A percentile compares a stretch with the other conserved stretches of the same genome.
phyloP scores from a whole-genome alignment of 2,113 vertebrate genomes.

The Phaethornis superciliosus region DNA sequence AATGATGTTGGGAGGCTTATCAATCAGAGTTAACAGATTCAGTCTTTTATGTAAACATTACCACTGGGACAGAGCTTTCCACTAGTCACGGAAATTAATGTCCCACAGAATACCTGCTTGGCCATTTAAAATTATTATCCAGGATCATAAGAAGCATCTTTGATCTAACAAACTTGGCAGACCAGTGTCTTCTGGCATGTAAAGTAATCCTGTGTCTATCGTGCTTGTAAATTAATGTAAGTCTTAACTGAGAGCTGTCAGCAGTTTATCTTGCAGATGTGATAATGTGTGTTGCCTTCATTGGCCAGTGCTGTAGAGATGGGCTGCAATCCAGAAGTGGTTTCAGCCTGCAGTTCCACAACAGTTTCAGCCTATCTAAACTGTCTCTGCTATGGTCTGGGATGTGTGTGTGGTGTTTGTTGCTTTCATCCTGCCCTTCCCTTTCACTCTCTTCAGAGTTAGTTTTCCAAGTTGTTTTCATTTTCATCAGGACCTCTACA shows the following conservation, averaged over 20 bases:
- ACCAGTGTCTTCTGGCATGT: neutral
- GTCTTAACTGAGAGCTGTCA: conserved; percentile 19
- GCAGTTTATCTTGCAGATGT: neutral
- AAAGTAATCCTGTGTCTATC: neutral
- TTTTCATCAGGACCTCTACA: neutral
- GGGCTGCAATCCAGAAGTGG: neutral
- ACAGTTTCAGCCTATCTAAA: neutral
- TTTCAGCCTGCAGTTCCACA: neutral
- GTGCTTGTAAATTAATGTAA: neutral
- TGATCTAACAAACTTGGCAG: conserved; percentile 33
- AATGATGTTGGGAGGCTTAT: conserved; percentile 3
- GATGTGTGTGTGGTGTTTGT: neutral
- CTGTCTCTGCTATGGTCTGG: neutral
- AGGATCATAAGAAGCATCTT: conserved; percentile 11
- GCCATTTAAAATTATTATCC: conserved; percentile 22
- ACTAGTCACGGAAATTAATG: conserved; percentile 15
- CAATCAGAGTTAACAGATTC: conserved; percentile 45
- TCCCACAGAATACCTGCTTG: neutral
- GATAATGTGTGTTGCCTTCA: neutral
- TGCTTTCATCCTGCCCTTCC: neutral
- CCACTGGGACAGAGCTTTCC: conserved; percentile 18
- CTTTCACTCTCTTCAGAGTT: neutral
- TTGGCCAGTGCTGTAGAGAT: neutral
- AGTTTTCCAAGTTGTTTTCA: neutral
- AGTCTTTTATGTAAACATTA: conserved; percentile 24